These are phyloP conservation scores for Desoria tigrina DNA, from an alignment of 2,888 invertebrate species.

Conservation along the genomic window DNA sequence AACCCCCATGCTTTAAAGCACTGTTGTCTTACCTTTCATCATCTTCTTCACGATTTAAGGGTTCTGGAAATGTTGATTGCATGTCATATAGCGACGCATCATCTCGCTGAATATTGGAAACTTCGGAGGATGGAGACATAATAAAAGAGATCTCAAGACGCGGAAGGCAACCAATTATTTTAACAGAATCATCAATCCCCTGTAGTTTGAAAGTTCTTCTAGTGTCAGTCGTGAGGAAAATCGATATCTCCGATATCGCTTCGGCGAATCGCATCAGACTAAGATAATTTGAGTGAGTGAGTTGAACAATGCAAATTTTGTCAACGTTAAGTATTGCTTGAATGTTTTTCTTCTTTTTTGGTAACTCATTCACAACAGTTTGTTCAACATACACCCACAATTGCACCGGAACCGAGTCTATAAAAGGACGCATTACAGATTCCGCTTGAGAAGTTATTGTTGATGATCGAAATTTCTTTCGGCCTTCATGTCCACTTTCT, in stretches of 20 bases:
- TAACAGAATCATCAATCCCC: conserved; percentile 42
- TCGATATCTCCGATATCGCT: conserved; percentile 73
- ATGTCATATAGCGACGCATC: conserved; percentile 65
- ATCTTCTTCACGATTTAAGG: conserved; percentile 70
- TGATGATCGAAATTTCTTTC: conserved; percentile 4
- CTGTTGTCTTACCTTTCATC: conserved; percentile 23
- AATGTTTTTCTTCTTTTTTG: conserved; percentile 61
- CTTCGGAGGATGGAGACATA: conserved; percentile 29
- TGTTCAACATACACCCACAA: conserved; percentile 64
- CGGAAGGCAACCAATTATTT: conserved; percentile 49
- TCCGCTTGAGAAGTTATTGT: conserved; percentile 5
- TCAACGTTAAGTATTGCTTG: conserved; percentile 79
- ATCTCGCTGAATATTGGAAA: conserved; percentile 55
- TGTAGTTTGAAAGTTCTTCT: conserved; percentile 65
- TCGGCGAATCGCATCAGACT: conserved; percentile 84
- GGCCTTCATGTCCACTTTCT: background rate
- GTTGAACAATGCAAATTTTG: conserved; percentile 81
- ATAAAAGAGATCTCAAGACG: conserved; percentile 51
- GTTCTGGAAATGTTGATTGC: conserved; percentile 82
- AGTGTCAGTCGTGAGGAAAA: conserved; percentile 76
- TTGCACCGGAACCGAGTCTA: conserved; percentile 84
- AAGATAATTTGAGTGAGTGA: conserved; percentile 90
- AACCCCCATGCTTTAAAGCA: too few species aligned
- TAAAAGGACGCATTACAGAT: conserved; percentile 62
- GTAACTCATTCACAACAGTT: background rate